Base-by-base conservation (phyloP, 1,140 invertebrate species). In the Drosophila malerkotliana region DNA sequence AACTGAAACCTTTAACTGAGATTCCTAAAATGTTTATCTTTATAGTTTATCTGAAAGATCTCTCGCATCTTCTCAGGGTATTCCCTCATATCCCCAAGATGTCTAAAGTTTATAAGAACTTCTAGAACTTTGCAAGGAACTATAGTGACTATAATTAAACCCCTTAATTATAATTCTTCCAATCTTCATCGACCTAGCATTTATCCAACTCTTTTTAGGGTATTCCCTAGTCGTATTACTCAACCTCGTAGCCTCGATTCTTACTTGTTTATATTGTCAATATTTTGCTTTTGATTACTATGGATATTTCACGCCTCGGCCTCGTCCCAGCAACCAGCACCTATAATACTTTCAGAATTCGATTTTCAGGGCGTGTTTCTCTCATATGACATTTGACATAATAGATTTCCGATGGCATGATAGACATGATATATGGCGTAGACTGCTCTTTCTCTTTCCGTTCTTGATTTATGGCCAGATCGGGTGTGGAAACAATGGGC, bases 281-380 rank as follows among this genome's bases (percentile, higher is more conserved):
- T 85, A 81, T 79, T 88, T 83, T 87, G 34, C 60, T 66, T 69
- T 79, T 69, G 83, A 88, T 88, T 67, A 62, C 55, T 79, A 57
- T 79, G 82, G 69, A 83, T 88, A 87, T 82, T 88, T 87, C 79
- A 88, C 83, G 83, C 83, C 83, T 82, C 48, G 56, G 62, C 59
- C 77, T 73, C 66, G 34, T 37, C 34, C 51, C 52, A 73, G 48
- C 57, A 67, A 67, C 18, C 39, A n/a, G 2, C 39, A 14, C 5
- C 14, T 41, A n/a, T 14, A 61, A 47, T 9, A 21, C 41, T 9
- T 21, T 45, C 15, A 66, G 67, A 55, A 48, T 41, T 47, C 44
- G 55, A 66, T 32, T 57, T 51, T 66, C 63, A 76, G 61, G 78
- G 83, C 63, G 83, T 82, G 82, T 77, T 56, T 48, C 51, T 48